Percentiles rank a stretch among this genome's conserved stretches.
Conservation (phyloP, 2,888 invertebrate species). For the Cryptus armator region DNA sequence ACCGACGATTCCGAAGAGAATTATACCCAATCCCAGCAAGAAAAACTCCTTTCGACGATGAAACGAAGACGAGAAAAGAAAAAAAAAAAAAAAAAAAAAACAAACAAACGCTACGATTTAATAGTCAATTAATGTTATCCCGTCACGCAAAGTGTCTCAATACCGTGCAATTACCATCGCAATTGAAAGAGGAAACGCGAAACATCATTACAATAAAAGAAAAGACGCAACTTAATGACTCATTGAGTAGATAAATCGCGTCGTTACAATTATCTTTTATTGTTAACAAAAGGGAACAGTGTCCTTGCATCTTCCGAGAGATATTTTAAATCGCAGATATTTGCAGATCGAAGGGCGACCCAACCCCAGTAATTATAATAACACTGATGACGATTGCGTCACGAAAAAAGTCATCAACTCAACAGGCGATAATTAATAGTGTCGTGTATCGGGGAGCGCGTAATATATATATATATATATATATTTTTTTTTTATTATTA, state of each 20-base stretch:
- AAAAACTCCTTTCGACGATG: slow-evolving; percentile 87
- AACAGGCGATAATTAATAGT: slow-evolving; percentile 8
- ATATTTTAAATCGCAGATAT: slow-evolving; percentile 28
- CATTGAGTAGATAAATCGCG: not conserved
- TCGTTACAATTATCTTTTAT: slow-evolving; percentile 41
- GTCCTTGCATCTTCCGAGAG: slow-evolving; percentile 57
- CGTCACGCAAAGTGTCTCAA: slow-evolving; percentile 22
- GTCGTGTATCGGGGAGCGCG: not conserved
- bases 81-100: too few relatives aligned
- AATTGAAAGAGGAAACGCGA: slow-evolving; percentile 30
- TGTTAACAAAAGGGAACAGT: not conserved
- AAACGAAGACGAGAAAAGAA: not conserved
- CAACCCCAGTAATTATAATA: slow-evolving; percentile 55
- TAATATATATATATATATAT: too few relatives aligned
- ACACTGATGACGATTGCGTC: slow-evolving; percentile 52
- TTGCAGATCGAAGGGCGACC: slow-evolving; percentile 65
- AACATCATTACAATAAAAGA: slow-evolving; percentile 23
- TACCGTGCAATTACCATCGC: not conserved
- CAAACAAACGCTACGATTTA: not conserved
- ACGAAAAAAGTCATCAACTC: slow-evolving; percentile 24
- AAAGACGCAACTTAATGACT: slow-evolving; percentile 10
- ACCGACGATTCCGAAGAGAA: slow-evolving; percentile 90
- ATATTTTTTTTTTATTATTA: not conserved
- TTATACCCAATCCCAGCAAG: slow-evolving; percentile 89
- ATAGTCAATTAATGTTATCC: not conserved